Evolutionary conservation across 2,888 invertebrate species (phyloP).

Genomic region (Zele albiditarsus): DNA sequence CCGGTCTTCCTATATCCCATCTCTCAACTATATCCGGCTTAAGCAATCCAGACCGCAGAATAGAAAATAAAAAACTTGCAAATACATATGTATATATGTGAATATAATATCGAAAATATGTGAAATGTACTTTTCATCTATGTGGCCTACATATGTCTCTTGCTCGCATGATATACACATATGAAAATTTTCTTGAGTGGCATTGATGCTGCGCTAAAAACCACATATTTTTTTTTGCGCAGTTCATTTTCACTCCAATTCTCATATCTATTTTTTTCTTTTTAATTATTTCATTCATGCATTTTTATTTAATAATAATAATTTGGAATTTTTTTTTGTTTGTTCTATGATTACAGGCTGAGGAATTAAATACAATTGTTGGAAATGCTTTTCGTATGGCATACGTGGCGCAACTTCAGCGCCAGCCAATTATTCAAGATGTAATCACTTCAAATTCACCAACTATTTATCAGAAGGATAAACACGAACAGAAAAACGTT

Average conservation of each 20-base stretch:
- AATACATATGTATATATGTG: slow-evolving; percentile 34
- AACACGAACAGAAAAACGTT: slow-evolving; percentile 64
- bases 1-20: slow-evolving; percentile 46
- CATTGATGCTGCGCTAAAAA: slow-evolving; percentile 37
- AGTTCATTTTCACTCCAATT: too few species aligned
- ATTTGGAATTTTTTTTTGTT: neutral
- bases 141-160: slow-evolving; percentile 33
- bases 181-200: slow-evolving; percentile 37
- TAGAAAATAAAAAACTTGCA: slow-evolving; percentile 51
- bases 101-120: slow-evolving; percentile 33
- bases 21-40: slow-evolving; percentile 62
- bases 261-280: neutral
- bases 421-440: slow-evolving; percentile 79
- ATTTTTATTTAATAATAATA: neutral
- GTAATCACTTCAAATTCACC: slow-evolving; percentile 78
- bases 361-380: slow-evolving; percentile 89
- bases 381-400: slow-evolving; percentile 95
- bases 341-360: slow-evolving; percentile 78
- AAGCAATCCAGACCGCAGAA: slow-evolving; percentile 55
- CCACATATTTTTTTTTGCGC: neutral
- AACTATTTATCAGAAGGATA: slow-evolving; percentile 68
- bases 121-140: slow-evolving; percentile 29
- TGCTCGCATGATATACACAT: slow-evolving; percentile 3
- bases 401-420: slow-evolving; percentile 88
- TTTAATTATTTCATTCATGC: neutral